Evolutionary conservation across 2,888 invertebrate genomes (phyloP), one percentile per base, ranked within the genome.

Genomic region (Spialia ferax): DNA sequence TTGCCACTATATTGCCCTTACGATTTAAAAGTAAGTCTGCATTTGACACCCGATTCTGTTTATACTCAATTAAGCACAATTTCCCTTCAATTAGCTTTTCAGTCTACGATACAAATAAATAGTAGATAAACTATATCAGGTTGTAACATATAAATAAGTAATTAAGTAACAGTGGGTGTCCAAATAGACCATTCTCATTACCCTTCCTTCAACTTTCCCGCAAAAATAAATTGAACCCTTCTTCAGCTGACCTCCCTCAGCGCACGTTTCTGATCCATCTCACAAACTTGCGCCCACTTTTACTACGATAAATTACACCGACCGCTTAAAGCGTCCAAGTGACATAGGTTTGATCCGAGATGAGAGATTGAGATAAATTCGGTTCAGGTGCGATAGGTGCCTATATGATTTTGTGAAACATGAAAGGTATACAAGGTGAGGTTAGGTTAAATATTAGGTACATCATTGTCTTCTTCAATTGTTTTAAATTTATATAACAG

Each of bases 351-450:
- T 59, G 63, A 56, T 70, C 55, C 50, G 54, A 32, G 61, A 15
- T 42, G 42, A 42, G 42, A 42, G 42, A 42, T 42, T 42, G 42
- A 68, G 61, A 70, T 62, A 64, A 70, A 68, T 70, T 64, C 38
- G 23, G 55, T 64, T 68, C 70, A 70, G 70, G 70, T 70, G 68
- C 50, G 13, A 38, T 38, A 11, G n/a, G n/a, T n/a, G n/a, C n/a
- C 50, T 50, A 11, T 20, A 22, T n/a, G n/a, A n/a, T n/a, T 22
- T 50, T 18, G 42, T 2, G 1, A 42, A 42, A 42, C 42, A 42
- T 15, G 18, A 18, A 15, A 15, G 8, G 6, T 42, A 42, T n/a
- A 15, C 2, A n/a, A n/a, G n/a, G n/a, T n/a, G n/a, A n/a, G n/a
- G n/a, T 20, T 20, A 48, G 1, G 50, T 20, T 32, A 32, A 1